phyloP scores from a whole-genome alignment of 2,113 vertebrate species.

The Egretta garzetta region DNA sequence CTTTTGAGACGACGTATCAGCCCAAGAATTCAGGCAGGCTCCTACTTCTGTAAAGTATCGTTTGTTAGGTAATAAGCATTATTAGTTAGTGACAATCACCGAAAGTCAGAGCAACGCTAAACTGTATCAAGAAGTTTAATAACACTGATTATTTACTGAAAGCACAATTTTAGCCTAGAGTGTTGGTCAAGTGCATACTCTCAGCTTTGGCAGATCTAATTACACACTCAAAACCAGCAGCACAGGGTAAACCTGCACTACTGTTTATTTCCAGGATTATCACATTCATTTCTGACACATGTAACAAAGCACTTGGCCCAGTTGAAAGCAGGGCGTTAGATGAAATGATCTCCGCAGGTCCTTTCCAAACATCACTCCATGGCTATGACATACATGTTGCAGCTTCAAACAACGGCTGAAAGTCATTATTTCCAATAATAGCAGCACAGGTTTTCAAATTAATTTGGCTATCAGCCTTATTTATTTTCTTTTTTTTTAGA shows the following conservation, averaged over 20 bases:
- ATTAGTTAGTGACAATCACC: not conserved
- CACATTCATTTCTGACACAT: rapidly evolving
- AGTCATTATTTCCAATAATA: not conserved
- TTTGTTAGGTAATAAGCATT: not conserved
- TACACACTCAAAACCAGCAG: not conserved
- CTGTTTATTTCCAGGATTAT: not conserved
- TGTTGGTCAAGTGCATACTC: not conserved
- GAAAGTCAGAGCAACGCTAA: not conserved
- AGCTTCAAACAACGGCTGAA: not conserved
- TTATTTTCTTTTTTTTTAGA: not conserved
- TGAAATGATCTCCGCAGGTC: not conserved
- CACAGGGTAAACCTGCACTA: not conserved
- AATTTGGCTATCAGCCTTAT: not conserved
- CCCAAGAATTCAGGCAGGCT: not conserved
- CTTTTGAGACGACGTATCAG: not conserved
- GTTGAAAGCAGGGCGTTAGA: rapidly evolving
- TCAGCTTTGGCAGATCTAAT: not conserved
- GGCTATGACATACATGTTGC: rapidly evolving
- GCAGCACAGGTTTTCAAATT: not conserved
- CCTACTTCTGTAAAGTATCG: not conserved
- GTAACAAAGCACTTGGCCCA: not conserved
- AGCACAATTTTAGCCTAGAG: not conserved
- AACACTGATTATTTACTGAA: not conserved
- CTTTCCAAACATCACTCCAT: not conserved
- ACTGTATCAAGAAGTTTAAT: not conserved